Evolutionary conservation across 2,797 vertebrate species (phyloP).

Genomic region (Pteronotus mesoamericanus): DNA sequence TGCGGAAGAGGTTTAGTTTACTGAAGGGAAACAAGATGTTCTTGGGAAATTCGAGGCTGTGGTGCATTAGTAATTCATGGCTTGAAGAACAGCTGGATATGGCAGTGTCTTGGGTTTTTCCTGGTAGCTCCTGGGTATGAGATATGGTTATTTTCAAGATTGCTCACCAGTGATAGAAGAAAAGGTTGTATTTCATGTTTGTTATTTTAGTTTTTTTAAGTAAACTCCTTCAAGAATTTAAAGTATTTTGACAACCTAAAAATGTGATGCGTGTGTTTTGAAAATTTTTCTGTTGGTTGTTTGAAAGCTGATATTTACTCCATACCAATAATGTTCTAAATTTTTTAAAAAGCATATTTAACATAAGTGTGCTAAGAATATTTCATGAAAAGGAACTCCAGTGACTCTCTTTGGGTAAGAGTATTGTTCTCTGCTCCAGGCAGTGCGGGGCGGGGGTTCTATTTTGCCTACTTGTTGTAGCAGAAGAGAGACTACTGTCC

Average conservation of each 20-base stretch:
- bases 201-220: neutral
- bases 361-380: neutral
- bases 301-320: neutral
- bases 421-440: neutral
- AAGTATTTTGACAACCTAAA: neutral
- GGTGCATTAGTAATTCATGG: neutral
- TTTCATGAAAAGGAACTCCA: neutral
- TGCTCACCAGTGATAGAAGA: neutral
- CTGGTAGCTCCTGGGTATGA: neutral
- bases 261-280: neutral
- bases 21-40: neutral
- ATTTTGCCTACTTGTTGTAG: neutral
- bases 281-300: neutral
- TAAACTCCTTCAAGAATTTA: neutral
- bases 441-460: fast-evolving
- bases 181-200: neutral
- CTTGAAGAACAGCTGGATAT: neutral
- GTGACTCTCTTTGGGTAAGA: neutral
- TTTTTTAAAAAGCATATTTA: neutral
- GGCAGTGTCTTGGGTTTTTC: neutral
- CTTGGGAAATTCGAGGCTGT: neutral
- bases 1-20: neutral
- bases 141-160: neutral
- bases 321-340: neutral
- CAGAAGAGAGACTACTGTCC: neutral